Evolutionary conservation across 2,797 vertebrate genomes (phyloP), one percentile per base, ranked within the genome.

Genomic region (Trachops cirrhosus): DNA sequence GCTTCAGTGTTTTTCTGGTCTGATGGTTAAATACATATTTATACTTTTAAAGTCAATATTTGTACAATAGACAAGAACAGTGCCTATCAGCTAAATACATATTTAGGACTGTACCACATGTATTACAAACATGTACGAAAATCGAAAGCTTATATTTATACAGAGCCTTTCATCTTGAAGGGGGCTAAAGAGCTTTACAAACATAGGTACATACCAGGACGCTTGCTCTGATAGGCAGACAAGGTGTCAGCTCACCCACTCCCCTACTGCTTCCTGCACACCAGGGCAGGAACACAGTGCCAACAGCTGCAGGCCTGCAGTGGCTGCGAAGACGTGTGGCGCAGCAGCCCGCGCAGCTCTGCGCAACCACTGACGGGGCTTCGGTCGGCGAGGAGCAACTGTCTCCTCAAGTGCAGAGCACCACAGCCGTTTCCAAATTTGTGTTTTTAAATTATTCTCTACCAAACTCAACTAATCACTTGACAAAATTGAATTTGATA

Each of bases 11-110:
- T 97, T 97, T 97, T 97, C 97, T 97, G 97, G 94, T 97, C 95
- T 97, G 96, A 94, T 97, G 93, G 96, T 94, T 97, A 97, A 98
- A 98, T 97, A 98, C 97, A 98, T 97, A 98, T 98, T 98, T 97
- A 97, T 97, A 97, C 89, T 96, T 97, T 98, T 98, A 97, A 98
- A 97, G 97, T 98, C 97, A 98, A 98, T 97, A 98, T 98, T 98
- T 97, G 96, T 97, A 97, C 71, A 96, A 97, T 37, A 98, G 96
- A 96, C 96, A 96, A 96, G 97, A 97, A 97, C 96, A 97, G 94
- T 96, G 96, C 97, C 97, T 96, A 97, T 97, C 97, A 97, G 97
- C 95, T 97, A 98, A 98, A 97, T 97, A 97, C 97, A 97, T 98
- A 98, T 97, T 98, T 98, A 98, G 97, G 86, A 96, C 95, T 95